phyloP scores from a whole-genome alignment of 2,113 vertebrate species.

The Formicarius rufipectus region DNA sequence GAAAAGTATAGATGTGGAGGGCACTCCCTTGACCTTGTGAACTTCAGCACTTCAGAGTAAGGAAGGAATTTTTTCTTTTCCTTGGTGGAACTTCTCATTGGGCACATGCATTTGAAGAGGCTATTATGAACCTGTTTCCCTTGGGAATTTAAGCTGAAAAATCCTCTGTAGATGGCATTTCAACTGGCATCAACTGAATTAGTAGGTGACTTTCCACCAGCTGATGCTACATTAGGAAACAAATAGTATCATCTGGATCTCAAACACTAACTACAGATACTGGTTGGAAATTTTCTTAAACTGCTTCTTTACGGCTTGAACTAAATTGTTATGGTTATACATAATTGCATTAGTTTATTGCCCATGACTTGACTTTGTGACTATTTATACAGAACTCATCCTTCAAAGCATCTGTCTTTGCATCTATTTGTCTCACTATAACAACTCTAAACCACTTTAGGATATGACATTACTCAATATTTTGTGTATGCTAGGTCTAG shows the following conservation, averaged over 20 bases:
- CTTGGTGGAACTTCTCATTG: neutral
- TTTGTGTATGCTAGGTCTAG: neutral
- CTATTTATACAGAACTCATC: neutral
- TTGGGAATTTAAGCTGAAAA: neutral
- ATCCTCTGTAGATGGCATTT: neutral
- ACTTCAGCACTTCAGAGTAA: neutral
- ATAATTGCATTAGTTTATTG: neutral
- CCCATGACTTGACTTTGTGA: neutral
- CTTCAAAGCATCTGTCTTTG: neutral
- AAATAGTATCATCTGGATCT: neutral
- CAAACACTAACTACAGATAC: neutral
- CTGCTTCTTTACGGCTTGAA: neutral
- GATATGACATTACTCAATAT: neutral
- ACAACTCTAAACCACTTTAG: neutral
- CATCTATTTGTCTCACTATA: neutral
- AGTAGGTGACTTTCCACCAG: neutral
- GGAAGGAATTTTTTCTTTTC: neutral
- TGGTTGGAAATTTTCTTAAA: neutral
- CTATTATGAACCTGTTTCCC: neutral
- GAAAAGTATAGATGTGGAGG: neutral
- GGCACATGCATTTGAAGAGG: neutral
- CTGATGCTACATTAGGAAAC: neutral
- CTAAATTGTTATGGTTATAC: neutral
- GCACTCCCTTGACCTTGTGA: neutral
- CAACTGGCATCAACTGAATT: neutral